A percentile compares a stretch with the other conserved stretches of the same genome.
Evolutionary conservation across 1,140 invertebrate species (phyloP).

Genomic region (Drosophila funebris): DNA sequence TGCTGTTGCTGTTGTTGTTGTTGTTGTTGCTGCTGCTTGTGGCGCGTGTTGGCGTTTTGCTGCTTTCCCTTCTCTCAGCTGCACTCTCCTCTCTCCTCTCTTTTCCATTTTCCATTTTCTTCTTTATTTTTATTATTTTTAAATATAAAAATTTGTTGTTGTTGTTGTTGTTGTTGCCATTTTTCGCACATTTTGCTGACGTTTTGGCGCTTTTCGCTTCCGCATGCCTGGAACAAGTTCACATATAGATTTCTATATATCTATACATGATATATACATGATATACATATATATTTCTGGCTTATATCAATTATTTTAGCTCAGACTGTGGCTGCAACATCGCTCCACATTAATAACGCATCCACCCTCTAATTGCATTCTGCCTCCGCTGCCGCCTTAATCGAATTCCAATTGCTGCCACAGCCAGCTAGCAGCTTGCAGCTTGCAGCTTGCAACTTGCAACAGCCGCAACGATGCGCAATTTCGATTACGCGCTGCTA

Average conservation of each 20-base stretch:
- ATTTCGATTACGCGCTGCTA: constrained; percentile 75
- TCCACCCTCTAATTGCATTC: constrained; percentile 83
- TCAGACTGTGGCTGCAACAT: constrained; percentile 3
- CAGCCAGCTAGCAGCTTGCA: constrained; percentile 11
- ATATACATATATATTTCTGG: constrained; percentile 22
- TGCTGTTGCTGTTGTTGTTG: background rate
- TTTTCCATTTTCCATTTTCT: background rate
- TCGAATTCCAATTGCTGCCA: constrained; percentile 65
- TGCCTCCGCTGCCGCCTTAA: constrained; percentile 52
- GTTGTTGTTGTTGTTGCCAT: constrained; percentile 46
- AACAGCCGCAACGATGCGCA: constrained; percentile 67
- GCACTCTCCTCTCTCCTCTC: background rate
- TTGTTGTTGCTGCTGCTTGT: background rate
- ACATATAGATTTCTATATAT: constrained; percentile 11
- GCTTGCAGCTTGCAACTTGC: constrained; percentile 11
- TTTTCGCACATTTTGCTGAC: constrained; percentile 69
- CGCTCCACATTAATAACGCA: constrained; percentile 83
- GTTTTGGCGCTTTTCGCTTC: constrained; percentile 74
- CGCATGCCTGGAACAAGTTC: constrained; percentile 56
- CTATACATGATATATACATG: constrained; percentile 6
- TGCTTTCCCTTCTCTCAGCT: background rate
- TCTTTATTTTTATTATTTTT: constrained; percentile 9
- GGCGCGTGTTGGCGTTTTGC: constrained; percentile 31
- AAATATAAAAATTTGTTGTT: too few species aligned
- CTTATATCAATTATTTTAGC: constrained; percentile 56